phyloP scores from a whole-genome alignment of 2,888 invertebrate species.

The Thelaira solivaga region DNA sequence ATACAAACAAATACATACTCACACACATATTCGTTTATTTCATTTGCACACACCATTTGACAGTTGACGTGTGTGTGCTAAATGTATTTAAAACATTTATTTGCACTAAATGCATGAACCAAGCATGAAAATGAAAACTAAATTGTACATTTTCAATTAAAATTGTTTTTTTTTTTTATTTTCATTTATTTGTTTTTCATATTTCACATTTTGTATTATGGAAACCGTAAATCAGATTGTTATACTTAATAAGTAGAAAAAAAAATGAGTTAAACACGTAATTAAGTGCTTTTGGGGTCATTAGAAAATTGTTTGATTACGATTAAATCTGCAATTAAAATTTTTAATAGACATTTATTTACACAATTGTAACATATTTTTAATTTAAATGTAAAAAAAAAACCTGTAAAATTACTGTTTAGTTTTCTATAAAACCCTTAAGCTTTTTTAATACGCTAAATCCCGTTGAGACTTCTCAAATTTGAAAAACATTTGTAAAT shows the following conservation, averaged over 20 bases:
- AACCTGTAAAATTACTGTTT: no score
- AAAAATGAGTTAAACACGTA: not conserved
- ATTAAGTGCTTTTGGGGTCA: not conserved
- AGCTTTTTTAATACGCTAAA: no score
- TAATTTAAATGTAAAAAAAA: no score
- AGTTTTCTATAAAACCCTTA: no score
- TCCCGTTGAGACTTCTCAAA: no score
- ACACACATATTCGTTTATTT: not conserved
- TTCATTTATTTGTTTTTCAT: no score
- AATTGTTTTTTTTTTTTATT: not conserved
- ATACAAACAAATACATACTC: not conserved
- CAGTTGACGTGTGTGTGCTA: conserved; percentile 41
- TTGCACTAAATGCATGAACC: conserved; percentile 18
- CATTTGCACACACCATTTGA: conserved; percentile 26
- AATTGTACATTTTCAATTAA: conserved; percentile 39
- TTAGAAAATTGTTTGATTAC: conserved; percentile 1
- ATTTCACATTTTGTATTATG: no score
- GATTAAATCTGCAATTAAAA: not conserved
- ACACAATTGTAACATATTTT: no score
- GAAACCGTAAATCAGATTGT: not conserved
- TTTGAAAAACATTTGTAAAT: no score
- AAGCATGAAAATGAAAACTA: conserved; percentile 1
- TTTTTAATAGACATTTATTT: not conserved
- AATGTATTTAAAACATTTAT: conserved; percentile 31
- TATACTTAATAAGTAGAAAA: not conserved